phyloP scores from a whole-genome alignment of 2,797 vertebrate genomes.

The Urosaurus nigricauda region DNA sequence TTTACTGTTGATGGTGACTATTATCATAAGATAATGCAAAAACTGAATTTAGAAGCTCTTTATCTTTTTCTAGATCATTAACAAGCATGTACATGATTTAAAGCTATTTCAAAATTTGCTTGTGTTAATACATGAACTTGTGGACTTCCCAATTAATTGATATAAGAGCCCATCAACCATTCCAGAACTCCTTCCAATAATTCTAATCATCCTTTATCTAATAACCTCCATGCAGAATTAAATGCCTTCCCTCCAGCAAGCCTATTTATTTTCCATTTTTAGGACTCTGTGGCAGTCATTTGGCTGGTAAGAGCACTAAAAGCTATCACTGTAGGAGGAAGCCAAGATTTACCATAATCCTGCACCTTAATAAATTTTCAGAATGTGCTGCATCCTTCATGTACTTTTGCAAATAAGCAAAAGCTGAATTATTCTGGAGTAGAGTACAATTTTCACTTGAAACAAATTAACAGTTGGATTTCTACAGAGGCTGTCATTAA shows the following conservation, averaged over 20 bases:
- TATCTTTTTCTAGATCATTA: slow-evolving; percentile 21
- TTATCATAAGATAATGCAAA: slow-evolving; percentile 14
- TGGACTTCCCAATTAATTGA: slow-evolving; percentile 39
- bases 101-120: slow-evolving; percentile 30
- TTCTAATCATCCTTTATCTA: slow-evolving; percentile 26
- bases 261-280: slow-evolving; percentile 49
- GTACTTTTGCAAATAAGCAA: slow-evolving; percentile 40
- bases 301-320: slow-evolving; percentile 58
- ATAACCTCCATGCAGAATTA: slow-evolving; percentile 38
- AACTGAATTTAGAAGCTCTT: slow-evolving; percentile 32
- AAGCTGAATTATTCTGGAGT: slow-evolving; percentile 50
- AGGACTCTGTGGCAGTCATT: slow-evolving; percentile 37
- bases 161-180: neutral
- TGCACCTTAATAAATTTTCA: slow-evolving; percentile 61
- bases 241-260: slow-evolving; percentile 43
- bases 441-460: slow-evolving; percentile 34
- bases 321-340: slow-evolving; percentile 49
- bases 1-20: slow-evolving; percentile 17
- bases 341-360: slow-evolving; percentile 44
- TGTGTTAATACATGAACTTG: slow-evolving; percentile 27
- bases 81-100: slow-evolving; percentile 15
- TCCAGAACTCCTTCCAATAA: slow-evolving; percentile 36
- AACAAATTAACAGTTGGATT: slow-evolving; percentile 51
- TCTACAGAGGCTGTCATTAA: slow-evolving; percentile 2
- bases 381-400: slow-evolving; percentile 47